A percentile compares a stretch with the other conserved stretches of the same genome.
Evolutionary conservation across 2,113 vertebrate genomes (phyloP).

Genomic region (Crotophaga sulcirostris): DNA sequence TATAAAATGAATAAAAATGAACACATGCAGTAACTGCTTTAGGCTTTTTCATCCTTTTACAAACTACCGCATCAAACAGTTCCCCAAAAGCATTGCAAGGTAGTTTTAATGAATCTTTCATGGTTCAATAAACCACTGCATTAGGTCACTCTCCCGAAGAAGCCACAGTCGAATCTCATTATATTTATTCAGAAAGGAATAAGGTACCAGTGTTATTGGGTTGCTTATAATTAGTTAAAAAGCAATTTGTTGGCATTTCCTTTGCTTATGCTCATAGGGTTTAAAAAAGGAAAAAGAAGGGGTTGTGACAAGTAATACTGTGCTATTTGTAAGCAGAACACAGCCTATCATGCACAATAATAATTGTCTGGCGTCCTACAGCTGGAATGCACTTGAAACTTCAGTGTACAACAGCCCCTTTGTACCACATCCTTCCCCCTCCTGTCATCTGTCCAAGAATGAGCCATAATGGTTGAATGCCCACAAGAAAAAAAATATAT

Average conservation of each 20-base stretch:
- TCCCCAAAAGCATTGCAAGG: neutral
- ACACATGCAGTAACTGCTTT: neutral
- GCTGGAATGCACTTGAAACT: neutral
- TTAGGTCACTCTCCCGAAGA: constrained; percentile 37
- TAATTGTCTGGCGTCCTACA: neutral
- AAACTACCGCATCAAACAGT: neutral
- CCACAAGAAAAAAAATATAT: constrained; percentile 4
- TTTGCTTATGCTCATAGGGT: neutral
- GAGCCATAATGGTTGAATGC: neutral
- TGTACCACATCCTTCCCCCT: neutral
- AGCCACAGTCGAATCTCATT: constrained; percentile 14
- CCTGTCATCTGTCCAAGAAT: neutral
- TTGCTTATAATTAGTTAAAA: constrained; percentile 45
- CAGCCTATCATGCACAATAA: neutral
- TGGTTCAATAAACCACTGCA: constrained; percentile 39
- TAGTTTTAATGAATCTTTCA: constrained; percentile 52
- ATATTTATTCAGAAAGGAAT: constrained; percentile 6
- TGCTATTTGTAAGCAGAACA: neutral
- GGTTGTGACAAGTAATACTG: neutral
- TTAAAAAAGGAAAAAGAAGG: neutral
- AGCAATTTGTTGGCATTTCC: neutral
- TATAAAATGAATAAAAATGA: neutral
- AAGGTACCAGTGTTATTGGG: neutral
- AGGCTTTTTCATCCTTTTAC: neutral
- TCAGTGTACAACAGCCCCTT: neutral